Conservation (phyloP, 2,888 invertebrate species). For the Lydus trimaculatus region DNA sequence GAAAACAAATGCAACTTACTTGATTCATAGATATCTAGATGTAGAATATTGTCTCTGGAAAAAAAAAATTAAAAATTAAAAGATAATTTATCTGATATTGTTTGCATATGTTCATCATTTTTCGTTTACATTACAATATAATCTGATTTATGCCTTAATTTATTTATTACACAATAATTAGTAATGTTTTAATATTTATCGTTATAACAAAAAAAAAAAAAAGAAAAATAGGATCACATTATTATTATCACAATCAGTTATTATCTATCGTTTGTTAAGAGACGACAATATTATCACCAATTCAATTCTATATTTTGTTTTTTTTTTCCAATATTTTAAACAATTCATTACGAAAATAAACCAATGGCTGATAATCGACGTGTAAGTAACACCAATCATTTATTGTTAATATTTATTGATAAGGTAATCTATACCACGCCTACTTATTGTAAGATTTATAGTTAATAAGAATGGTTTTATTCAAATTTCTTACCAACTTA, state of each 20-base stretch:
- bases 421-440: no score
- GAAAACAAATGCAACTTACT: no score
- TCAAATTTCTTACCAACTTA: not conserved
- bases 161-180: constrained; percentile 39
- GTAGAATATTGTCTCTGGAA: not conserved
- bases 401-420: not conserved
- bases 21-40: no score
- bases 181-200: constrained; percentile 35
- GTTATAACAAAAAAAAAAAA: not conserved
- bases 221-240: constrained; percentile 18
- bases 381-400: constrained; percentile 17
- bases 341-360: not conserved
- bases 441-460: no score
- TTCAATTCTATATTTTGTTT: no score
- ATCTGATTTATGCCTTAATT: constrained; percentile 39
- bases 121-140: constrained; percentile 40
- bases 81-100: constrained; percentile 33
- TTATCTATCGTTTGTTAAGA: constrained; percentile 43
- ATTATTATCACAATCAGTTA: no score
- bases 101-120: constrained; percentile 34
- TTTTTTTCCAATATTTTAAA: no score
- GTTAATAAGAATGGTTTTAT: not conserved
- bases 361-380: constrained; percentile 19
- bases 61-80: constrained; percentile 9
- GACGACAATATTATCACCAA: constrained; percentile 28